Conservation (phyloP, 2,888 invertebrate species). For the Sipunculus nudus region DNA sequence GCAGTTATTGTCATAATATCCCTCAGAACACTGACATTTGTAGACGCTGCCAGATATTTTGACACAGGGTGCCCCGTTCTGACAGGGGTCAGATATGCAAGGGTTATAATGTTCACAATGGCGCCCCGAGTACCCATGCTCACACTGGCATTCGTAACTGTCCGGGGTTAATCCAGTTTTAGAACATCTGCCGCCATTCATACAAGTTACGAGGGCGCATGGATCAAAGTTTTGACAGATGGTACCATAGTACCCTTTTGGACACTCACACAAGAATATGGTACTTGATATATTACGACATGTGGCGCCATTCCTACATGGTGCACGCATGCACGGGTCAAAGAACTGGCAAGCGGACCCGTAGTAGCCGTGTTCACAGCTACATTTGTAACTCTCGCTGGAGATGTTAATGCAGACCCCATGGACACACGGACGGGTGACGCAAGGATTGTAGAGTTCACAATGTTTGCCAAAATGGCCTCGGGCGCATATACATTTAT, state of each 20-base stretch:
- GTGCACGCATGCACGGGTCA: constrained; percentile 45
- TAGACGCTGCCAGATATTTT: background rate
- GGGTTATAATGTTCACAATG: constrained; percentile 46
- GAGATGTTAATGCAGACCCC: constrained; percentile 29
- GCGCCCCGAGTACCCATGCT: constrained; percentile 36
- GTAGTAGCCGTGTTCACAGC: constrained; percentile 47
- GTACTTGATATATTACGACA: constrained; percentile 6
- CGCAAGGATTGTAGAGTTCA: constrained; percentile 10
- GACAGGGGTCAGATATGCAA: constrained; percentile 21
- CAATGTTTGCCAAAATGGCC: too few species aligned
- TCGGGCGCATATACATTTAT: too few species aligned
- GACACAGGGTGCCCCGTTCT: constrained; percentile 15
- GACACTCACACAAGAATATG: constrained; percentile 27
- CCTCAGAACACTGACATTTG: too few species aligned
- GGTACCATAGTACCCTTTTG: constrained; percentile 24
- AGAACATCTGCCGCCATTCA: constrained; percentile 27
- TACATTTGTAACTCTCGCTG: constrained; percentile 43
- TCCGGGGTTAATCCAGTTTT: constrained; percentile 70
- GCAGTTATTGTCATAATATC: too few species aligned
- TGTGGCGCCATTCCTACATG: constrained; percentile 23
- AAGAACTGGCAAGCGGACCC: constrained; percentile 48
- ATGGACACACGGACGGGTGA: background rate
- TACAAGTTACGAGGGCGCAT: constrained; percentile 31
- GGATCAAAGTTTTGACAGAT: constrained; percentile 26
- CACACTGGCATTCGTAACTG: constrained; percentile 80